Evolutionary conservation across 2,797 vertebrate genomes (phyloP), one percentile per base, ranked within the genome.

Genomic region (Liasis olivaceus): DNA sequence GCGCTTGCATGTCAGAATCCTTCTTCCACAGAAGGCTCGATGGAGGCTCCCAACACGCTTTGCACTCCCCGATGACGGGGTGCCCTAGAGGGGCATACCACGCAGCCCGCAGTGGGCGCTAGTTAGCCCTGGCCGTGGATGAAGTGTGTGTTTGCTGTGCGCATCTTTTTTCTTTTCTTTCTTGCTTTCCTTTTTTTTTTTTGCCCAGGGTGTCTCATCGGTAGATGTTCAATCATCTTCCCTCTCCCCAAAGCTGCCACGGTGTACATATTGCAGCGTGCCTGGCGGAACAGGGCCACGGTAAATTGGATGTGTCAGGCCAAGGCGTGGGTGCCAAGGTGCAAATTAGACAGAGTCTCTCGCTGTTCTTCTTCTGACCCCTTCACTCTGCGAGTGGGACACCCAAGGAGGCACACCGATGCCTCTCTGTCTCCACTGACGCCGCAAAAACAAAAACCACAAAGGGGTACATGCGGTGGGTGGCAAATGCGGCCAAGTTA

Each of bases 271-370:
- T 95, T 87, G 86, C 54, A 88, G 93, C 87, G 94, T 90, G 90
- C 96, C 97, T 95, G 93, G 96, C 96, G 98, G 3, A 95, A 96
- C 93, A 51, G 93, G 93, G 94, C 94, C 96, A 96, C 95, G 94
- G 95, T 95, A 97, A 97, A 97, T 96, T 96, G 97, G 96, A 96
- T 94, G 3, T 95, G 91, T 94, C 95, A 96, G 96, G 95, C 94
- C 95, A 5, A 93, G 5, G 91, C 92, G 96, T 96, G 60, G 93
- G 94, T 95, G 95, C 95, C 96, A 95, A 96, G 96, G 97, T 96
- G 97, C 93, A 96, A 97, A 97, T 98, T 97, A 96, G 94, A 93
- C 36, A 90, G 96, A 95, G 94, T 56, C 42, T 86, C 95, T 95
- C 93, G 4, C 8, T 1, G 72, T 94, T 91, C 42, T 90, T 96